Base-by-base conservation (phyloP, 2,113 vertebrate species). In the Trinectes maculatus region DNA sequence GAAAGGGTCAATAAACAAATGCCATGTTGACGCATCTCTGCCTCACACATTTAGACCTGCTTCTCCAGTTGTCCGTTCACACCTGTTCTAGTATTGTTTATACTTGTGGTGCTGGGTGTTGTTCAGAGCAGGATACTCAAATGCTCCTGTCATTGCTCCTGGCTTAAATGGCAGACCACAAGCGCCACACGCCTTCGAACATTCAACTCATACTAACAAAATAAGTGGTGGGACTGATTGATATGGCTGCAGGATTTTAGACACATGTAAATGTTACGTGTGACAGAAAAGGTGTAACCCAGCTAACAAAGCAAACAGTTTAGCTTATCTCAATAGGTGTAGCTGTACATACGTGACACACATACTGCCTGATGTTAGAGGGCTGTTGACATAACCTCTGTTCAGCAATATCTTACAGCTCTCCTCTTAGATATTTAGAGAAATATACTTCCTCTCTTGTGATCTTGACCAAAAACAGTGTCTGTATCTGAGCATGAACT, bases 311-410 rank as follows among this genome's bases (percentile, higher is more conserved):
- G 66, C 31, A 70, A 76, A 83, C 56, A 1, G 26, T 28, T 57
- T 49, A 6, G 15, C 61, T 79, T 79, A 82, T 86, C 81, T 68
- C 3, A 1, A 43, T 34, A 55, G 57, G 28, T 47, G 57, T 16
- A 64, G 40, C n/a, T 26, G 44, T 55, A 68, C 1, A 52, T 46
- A 67, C 69, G 62, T 33, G 54, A 22, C 36, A n/a, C 61, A 29
- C 16, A 1, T 11, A 24, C 36, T 21, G 5, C 6, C 47, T 25
- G 70, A 70, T 66, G 64, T 25, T n/a, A n/a, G 39, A 49, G 19
- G 4, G 1, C n/a, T 21, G 5, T 22, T 53, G 21, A 24, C 7
- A 0, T 48, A 37, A 72, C 0, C 29, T 48, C 49, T 22, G 13
- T 16, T 21, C 19, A 55, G 29, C 8, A 11, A 26, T 11, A 36